These are phyloP conservation scores for Rhagoletis zephyria DNA, from an alignment of 1,140 invertebrate genomes.

Conservation along the genomic window DNA sequence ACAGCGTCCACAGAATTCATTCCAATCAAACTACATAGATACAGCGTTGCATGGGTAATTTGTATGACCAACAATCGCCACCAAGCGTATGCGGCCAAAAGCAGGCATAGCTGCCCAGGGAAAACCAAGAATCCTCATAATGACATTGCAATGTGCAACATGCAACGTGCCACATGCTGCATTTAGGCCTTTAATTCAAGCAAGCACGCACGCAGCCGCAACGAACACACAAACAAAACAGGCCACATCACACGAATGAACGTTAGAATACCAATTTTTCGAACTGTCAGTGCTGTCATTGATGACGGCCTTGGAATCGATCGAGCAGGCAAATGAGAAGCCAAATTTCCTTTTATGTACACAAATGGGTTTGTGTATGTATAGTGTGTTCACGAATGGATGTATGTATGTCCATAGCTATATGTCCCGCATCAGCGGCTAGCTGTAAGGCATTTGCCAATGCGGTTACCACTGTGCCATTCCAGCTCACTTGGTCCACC, in stretches of 20 bases:
- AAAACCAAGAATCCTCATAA: not conserved
- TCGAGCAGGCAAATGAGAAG: constrained; percentile 17
- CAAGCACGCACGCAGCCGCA: not conserved
- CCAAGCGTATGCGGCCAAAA: too few relatives aligned
- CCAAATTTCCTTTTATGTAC: not conserved
- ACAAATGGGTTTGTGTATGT: too few relatives aligned
- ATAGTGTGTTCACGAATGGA: too few relatives aligned
- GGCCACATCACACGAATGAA: too few relatives aligned
- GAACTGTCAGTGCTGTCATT: not conserved
- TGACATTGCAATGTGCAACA: constrained; percentile 14
- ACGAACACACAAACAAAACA: too few relatives aligned
- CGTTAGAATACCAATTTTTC: not conserved
- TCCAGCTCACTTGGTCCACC: not conserved
- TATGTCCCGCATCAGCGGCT: not conserved
- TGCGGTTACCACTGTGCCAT: not conserved
- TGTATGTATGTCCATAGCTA: too few relatives aligned
- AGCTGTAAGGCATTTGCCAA: not conserved
- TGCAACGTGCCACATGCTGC: not conserved
- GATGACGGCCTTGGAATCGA: not conserved
- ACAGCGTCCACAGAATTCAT: constrained; percentile 18
- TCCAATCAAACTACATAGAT: constrained; percentile 13
- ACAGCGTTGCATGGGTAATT: not conserved
- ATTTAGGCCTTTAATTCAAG: not conserved
- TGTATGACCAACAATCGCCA: not conserved
- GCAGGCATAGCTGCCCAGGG: too few relatives aligned